A percentile compares a stretch with the other conserved stretches of the same genome.
These are phyloP conservation scores for Ceratina japonica DNA, from an alignment of 1,140 invertebrate species.

Conservation along the genomic window DNA sequence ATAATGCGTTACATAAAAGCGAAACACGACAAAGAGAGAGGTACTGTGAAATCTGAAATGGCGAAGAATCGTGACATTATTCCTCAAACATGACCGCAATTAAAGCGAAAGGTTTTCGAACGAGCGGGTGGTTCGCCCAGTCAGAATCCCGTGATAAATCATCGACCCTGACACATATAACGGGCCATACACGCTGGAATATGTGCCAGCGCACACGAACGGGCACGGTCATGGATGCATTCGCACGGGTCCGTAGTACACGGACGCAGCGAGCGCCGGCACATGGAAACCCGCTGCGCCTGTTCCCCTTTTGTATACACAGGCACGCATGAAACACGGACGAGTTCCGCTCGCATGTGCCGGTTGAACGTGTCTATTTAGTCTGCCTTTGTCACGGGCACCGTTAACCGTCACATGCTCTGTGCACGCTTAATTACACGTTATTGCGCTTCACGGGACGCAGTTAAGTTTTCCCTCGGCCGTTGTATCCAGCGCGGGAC, in stretches of 20 bases:
- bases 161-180: slow-evolving; percentile 49
- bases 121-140: neutral
- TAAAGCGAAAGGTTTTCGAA: slow-evolving; percentile 28
- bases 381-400: slow-evolving; percentile 25
- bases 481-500: neutral
- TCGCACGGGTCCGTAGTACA: slow-evolving; percentile 29
- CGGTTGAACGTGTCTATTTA: slow-evolving; percentile 40
- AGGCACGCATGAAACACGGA: neutral
- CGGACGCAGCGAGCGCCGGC: neutral
- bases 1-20: neutral
- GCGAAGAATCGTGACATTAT: slow-evolving; percentile 1
- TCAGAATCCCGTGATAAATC: slow-evolving; percentile 43
- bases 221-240: slow-evolving; percentile 41
- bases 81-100: slow-evolving; percentile 26
- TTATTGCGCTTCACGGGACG: slow-evolving; percentile 33
- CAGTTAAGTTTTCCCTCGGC: slow-evolving; percentile 25
- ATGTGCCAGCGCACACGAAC: slow-evolving; percentile 38
- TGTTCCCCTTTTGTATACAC: neutral
- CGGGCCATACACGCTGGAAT: slow-evolving; percentile 21
- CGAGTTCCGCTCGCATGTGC: neutral
- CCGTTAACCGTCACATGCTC: slow-evolving; percentile 26
- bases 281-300: neutral
- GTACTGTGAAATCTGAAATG: neutral
- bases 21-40: neutral
- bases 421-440: slow-evolving; percentile 47